These are phyloP conservation scores for Aptenodytes forsteri DNA, from an alignment of 2,113 vertebrate species.

Conservation along the genomic window DNA sequence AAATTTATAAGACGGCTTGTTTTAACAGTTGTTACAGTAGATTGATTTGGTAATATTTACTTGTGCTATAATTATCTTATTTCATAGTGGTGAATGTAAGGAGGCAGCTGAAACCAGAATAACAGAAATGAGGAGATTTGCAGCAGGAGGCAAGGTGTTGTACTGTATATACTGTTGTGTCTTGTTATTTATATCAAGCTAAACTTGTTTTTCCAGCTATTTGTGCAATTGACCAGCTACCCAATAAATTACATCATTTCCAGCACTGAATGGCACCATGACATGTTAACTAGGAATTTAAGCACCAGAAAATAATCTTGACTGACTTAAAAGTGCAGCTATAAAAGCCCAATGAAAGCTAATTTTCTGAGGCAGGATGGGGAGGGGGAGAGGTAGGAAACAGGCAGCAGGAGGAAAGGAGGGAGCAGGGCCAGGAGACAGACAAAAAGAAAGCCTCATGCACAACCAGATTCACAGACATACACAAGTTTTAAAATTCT, in stretches of 20 bases:
- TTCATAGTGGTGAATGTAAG: conserved; percentile 1
- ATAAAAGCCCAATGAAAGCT: conserved; percentile 48
- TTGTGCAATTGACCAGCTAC: conserved; percentile 39
- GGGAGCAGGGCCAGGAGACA: neutral
- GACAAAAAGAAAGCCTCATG: neutral
- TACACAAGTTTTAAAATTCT: neutral
- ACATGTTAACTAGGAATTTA: conserved; percentile 50
- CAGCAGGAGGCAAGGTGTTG: conserved; percentile 26
- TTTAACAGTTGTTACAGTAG: conserved; percentile 61
- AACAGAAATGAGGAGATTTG: conserved; percentile 29
- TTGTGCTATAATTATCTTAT: conserved; percentile 61
- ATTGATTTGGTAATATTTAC: conserved; percentile 57
- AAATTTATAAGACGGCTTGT: conserved; percentile 55
- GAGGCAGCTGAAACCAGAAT: conserved; percentile 39
- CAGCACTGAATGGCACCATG: conserved; percentile 23
- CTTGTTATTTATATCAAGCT: conserved; percentile 47
- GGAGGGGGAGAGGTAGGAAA: neutral
- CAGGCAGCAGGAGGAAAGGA: neutral
- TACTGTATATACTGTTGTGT: conserved; percentile 5
- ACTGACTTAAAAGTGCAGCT: conserved; percentile 47
- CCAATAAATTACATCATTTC: conserved; percentile 56
- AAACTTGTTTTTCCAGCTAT: conserved; percentile 59
- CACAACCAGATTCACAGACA: neutral
- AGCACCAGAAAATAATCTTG: conserved; percentile 55
- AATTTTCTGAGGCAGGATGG: conserved; percentile 10